A percentile compares a stretch with the other conserved stretches of the same genome.
Conservation (phyloP, 1,140 invertebrate species). For the Arion vulgaris region DNA sequence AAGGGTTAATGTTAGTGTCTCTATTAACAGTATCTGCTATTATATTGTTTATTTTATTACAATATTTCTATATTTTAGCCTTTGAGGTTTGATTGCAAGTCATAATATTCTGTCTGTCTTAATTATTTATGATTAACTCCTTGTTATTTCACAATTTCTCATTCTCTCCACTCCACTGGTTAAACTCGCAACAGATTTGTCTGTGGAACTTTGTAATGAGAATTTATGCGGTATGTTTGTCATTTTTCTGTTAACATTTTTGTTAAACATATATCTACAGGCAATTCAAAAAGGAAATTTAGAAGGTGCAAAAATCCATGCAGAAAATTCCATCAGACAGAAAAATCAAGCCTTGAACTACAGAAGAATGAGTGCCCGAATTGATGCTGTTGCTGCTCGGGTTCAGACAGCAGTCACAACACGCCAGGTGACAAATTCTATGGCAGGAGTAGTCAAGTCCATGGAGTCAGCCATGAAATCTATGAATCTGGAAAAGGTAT, state of each 20-base stretch:
- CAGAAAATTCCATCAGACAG: constrained; percentile 99
- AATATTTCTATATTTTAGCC: no score
- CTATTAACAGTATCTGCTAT: no score
- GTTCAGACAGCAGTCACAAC: constrained; percentile 97
- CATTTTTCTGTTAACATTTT: not conserved
- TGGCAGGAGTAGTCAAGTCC: constrained; percentile 94
- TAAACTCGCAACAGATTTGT: no score
- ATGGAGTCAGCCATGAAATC: constrained; percentile 99
- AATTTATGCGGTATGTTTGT: not conserved
- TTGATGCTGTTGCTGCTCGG: constrained; percentile 97
- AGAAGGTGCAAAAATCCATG: constrained; percentile 98
- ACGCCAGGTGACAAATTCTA: constrained; percentile 76
- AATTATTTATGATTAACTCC: no score
- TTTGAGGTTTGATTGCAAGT: no score
- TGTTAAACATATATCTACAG: no score
- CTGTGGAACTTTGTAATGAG: no score
- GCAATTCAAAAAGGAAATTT: constrained; percentile 96
- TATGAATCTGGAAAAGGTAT: constrained; percentile 96
- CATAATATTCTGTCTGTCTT: no score
- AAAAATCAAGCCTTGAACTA: constrained; percentile 99
- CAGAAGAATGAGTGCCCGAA: constrained; percentile 95
- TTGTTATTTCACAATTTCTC: no score
- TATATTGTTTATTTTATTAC: no score
- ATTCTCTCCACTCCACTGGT: no score
- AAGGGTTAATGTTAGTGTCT: no score